phyloP scores from a whole-genome alignment of 2,888 invertebrate species.

The Camptogramma bilineatum region DNA sequence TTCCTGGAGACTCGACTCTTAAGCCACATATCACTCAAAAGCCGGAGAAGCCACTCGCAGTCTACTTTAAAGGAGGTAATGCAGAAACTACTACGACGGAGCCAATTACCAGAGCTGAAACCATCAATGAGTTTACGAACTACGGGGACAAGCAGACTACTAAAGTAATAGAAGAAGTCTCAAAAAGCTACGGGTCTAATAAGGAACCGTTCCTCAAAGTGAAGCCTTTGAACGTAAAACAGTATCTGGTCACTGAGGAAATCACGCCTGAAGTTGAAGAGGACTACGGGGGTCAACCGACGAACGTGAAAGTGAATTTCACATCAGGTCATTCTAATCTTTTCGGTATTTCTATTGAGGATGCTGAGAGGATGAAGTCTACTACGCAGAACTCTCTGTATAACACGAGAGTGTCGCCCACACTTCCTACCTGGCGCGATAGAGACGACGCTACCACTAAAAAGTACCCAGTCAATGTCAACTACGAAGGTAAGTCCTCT shows the following conservation, averaged over 20 bases:
- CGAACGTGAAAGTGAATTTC: constrained; percentile 66
- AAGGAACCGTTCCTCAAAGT: constrained; percentile 47
- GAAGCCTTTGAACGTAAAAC: constrained; percentile 41
- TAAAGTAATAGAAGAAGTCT: constrained; percentile 48
- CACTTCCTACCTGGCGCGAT: constrained; percentile 84
- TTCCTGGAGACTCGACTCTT: constrained; percentile 66
- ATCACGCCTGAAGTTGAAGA: constrained; percentile 58
- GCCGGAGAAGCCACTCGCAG: constrained; percentile 75
- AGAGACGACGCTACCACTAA: constrained; percentile 73
- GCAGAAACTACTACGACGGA: constrained; percentile 59
- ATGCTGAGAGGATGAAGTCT: constrained; percentile 81
- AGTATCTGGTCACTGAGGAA: constrained; percentile 45
- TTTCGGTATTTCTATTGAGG: constrained; percentile 87
- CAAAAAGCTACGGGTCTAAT: constrained; percentile 49
- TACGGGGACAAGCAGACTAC: constrained; percentile 59
- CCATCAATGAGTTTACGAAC: constrained; percentile 62
- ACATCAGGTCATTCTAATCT: constrained; percentile 87
- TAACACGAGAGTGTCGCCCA: constrained; percentile 87
- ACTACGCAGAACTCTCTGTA: constrained; percentile 81
- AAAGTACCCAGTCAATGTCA: constrained; percentile 72
- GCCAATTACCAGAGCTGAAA: constrained; percentile 64
- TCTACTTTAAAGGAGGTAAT: constrained; percentile 70
- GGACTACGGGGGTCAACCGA: constrained; percentile 52
- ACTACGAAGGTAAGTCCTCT: constrained; percentile 72
- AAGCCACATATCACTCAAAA: constrained; percentile 80